Evolutionary conservation across 2,888 invertebrate genomes (phyloP), one percentile per base, ranked within the genome.

Genomic region (Drosophila rellima): DNA sequence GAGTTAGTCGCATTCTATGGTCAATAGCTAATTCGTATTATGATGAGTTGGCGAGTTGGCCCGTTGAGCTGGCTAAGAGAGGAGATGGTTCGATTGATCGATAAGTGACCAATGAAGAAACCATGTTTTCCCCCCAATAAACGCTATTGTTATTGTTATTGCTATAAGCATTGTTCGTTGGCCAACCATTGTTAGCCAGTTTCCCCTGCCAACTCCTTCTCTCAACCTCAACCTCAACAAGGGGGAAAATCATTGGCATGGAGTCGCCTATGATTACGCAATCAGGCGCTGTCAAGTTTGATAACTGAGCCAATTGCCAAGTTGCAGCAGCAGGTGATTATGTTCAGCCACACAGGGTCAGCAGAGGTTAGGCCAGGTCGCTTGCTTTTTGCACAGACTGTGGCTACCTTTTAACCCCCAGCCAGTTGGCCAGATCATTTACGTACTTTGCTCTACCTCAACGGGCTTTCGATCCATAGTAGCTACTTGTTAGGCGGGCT

Each of bases 231-330:
- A n/a, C n/a, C n/a, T n/a, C 10, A 26, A 13, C 6, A 44, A 44
- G n/a, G 2, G 10, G 5, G 1, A 6, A 3, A 10, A 18, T 18
- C 26, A 62, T 62, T 55, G 61, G 23, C 31, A 3, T 11, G 35
- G 13, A 42, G 56, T 60, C 52, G 65, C 47, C 52, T 61, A 61
- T 61, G 66, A 66, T 66, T 66, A 66, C 61, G 62, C 66, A 66
- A 66, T 66, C 61, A 48, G 40, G 48, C 62, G 61, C 66, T 66
- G 66, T 66, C 66, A 66, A 59, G 64, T 59, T 59, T 56, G 56
- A 63, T 63, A 62, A 62, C 37, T 47, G 40, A 62, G 45, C 45
- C 45, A 45, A 45, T 35, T n/a, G 61, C 61, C 61, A 55, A 55
- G 59, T 35, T 60, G 60, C 51, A 60, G 57, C 63, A 44, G 54